These are phyloP conservation scores for Callocephalon fimbriatum DNA, from an alignment of 2,113 vertebrate genomes.

Conservation along the genomic window DNA sequence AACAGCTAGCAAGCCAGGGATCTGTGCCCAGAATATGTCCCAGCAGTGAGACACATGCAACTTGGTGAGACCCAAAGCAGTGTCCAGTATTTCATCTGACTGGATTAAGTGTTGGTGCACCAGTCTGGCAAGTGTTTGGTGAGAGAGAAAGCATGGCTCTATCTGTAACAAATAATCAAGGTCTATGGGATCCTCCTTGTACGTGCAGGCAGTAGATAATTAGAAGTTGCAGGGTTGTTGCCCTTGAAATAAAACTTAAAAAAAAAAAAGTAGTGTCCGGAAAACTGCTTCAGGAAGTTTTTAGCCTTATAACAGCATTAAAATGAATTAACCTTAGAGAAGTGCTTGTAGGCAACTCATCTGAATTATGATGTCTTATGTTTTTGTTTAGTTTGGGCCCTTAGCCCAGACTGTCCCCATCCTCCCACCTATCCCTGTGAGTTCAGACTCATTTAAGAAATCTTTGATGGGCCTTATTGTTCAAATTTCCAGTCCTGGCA, in stretches of 20 bases:
- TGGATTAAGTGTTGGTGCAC: background rate
- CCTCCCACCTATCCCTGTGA: background rate
- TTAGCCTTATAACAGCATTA: background rate
- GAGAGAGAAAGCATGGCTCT: background rate
- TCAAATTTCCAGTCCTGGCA: background rate
- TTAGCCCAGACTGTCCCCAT: background rate
- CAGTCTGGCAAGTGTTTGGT: accelerated
- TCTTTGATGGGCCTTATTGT: background rate
- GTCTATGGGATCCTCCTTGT: background rate
- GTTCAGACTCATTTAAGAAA: background rate
- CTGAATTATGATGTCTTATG: accelerated
- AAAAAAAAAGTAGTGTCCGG: background rate
- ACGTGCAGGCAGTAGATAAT: background rate
- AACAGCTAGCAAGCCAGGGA: background rate
- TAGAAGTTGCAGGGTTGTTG: background rate
- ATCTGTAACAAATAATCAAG: background rate
- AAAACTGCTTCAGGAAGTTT: background rate
- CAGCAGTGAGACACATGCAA: background rate
- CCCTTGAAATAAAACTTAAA: background rate
- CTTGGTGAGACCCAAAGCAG: background rate
- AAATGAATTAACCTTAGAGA: background rate
- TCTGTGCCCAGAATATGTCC: background rate
- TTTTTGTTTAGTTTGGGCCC: background rate
- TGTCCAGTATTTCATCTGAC: background rate
- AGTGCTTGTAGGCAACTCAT: background rate